Evolutionary conservation across 2,797 vertebrate species (phyloP).

Genomic region (Myotis planiceps): DNA sequence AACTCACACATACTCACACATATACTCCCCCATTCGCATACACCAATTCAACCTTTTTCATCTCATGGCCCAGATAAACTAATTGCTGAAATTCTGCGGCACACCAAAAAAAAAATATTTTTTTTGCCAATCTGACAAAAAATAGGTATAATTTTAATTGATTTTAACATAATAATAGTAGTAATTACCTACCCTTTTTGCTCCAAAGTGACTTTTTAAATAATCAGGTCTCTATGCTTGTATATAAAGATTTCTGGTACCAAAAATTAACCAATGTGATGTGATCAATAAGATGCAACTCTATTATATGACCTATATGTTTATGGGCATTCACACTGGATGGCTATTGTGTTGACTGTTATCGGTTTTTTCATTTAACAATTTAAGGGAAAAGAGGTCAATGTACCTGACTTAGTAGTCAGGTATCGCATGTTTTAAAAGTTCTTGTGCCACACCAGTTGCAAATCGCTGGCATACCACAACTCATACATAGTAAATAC

Average conservation of each 20-base stretch:
- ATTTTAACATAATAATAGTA: background rate
- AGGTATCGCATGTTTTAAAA: background rate
- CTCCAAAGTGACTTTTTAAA: background rate
- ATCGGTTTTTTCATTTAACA: background rate
- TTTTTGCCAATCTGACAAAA: background rate
- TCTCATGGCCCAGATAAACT: background rate
- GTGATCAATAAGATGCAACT: background rate
- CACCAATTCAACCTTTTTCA: background rate
- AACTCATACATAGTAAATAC: background rate
- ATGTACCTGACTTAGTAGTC: background rate
- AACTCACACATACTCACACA: background rate
- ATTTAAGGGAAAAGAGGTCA: background rate
- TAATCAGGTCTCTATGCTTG: background rate
- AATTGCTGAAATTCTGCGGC: background rate
- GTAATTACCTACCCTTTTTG: background rate
- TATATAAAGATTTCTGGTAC: background rate
- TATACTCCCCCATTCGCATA: no score
- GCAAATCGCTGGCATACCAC: background rate
- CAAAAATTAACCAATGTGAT: background rate
- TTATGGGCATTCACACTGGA: background rate
- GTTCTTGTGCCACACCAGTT: no score
- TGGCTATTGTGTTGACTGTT: background rate
- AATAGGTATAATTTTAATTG: background rate
- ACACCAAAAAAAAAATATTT: background rate
- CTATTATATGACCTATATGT: background rate